Evolutionary conservation across 2,113 vertebrate genomes (phyloP), one percentile per base, ranked within the genome.

Genomic region (Hucho hucho): DNA sequence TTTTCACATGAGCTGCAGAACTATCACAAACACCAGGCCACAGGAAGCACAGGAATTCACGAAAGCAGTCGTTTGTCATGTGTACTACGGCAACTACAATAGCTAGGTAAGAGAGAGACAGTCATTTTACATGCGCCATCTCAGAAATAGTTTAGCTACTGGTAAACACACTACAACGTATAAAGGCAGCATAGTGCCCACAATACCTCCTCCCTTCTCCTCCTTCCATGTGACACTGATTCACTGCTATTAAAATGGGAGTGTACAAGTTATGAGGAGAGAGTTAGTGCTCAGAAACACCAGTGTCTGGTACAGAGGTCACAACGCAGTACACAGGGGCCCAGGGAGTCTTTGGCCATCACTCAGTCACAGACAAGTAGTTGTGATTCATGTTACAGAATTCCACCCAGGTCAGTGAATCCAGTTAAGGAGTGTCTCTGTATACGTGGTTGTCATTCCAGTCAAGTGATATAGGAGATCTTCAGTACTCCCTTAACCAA

Each of bases 11-110:
- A 69, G 28, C 80, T 73, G 14, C 3, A 0, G 2, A 82, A 81
- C 59, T 64, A 75, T 0, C 37, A 43, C 37, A 6, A 61, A 9
- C 7, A n/a, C 16, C 58, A 16, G 0, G 6, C 37, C n/a, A 67
- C 25, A 58, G 88, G 88, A 81, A 79, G 75, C 72, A 47, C 67
- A 69, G 3, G 22, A 22, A 69, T 32, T 58, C 3, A 14, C 3
- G 47, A 49, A 14, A 13, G 47, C 14, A 14, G 47, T 14, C 13
- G 3, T 59, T 59, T 6, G 16, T n/a, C 6, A 14, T 59, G 20
- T 59, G 56, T 9, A 61, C n/a, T 43, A 43, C 0, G 20, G 2
- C 2, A 53, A 53, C 49, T 18, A 53, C 49, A 16, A 5, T 49
- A 16, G 16, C 16, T 53, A 16, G 49, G 1, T 53, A 53, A 43